phyloP scores from a whole-genome alignment of 2,888 invertebrate species.

The Ormia ochracea region DNA sequence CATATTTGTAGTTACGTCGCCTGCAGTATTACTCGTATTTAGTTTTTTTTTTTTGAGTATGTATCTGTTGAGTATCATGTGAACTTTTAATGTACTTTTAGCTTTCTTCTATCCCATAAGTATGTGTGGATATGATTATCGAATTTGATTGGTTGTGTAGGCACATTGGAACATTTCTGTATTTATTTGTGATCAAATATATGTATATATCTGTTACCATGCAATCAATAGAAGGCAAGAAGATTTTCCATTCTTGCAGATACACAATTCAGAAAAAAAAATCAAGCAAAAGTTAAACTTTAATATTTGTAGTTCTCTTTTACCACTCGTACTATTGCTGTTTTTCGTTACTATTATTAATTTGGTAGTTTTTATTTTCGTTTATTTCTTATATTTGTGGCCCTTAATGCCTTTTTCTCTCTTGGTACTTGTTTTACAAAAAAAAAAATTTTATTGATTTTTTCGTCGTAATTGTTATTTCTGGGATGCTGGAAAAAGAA shows the following conservation, averaged over 20 bases:
- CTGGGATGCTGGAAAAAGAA: conserved; percentile 6
- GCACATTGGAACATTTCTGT: not conserved
- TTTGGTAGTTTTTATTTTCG: not conserved
- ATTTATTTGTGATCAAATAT: conserved; percentile 1
- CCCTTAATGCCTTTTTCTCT: conserved; percentile 25
- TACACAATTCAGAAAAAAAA: conserved; percentile 21
- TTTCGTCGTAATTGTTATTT: conserved; percentile 24
- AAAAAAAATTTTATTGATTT: conserved; percentile 49
- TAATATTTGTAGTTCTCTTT: not conserved
- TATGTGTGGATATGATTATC: no score
- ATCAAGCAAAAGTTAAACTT: not conserved
- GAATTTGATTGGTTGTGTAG: not conserved
- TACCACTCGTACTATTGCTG: not conserved
- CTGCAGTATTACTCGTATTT: no score
- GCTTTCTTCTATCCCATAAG: no score
- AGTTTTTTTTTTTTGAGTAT: no score
- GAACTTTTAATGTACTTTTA: no score
- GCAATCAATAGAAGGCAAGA: conserved; percentile 39
- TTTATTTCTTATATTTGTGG: conserved; percentile 6
- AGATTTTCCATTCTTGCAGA: conserved; percentile 26
- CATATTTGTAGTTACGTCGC: no score
- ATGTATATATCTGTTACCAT: conserved; percentile 34
- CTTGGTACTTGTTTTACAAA: not conserved
- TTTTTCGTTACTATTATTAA: not conserved
- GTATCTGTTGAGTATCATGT: no score